Evolutionary conservation across 2,113 vertebrate species (phyloP).

Genomic region (Neolamprologus fasciatus): DNA sequence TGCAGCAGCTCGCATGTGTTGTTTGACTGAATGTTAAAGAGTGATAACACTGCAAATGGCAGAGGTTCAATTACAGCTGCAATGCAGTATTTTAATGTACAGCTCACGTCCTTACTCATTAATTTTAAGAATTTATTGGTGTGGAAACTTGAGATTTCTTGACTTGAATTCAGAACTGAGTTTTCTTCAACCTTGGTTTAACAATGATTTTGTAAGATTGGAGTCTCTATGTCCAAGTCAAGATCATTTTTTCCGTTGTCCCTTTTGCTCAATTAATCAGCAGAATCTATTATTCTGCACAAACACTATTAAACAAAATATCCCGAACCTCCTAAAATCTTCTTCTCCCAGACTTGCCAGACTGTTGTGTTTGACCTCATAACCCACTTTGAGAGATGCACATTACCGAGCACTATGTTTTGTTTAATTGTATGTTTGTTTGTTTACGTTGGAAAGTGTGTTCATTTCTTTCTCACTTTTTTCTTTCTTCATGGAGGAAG

Average conservation of each 20-base stretch:
- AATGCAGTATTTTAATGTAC: constrained; percentile 5
- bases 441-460: neutral
- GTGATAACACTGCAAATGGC: constrained; percentile 32
- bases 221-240: neutral
- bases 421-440: neutral
- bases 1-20: constrained; percentile 22
- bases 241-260: rapidly evolving
- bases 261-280: neutral
- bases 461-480: neutral
- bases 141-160: neutral
- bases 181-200: neutral
- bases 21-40: constrained; percentile 29
- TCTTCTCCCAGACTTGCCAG: neutral
- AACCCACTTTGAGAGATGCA: neutral
- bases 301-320: neutral
- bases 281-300: neutral
- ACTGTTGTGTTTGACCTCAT: neutral
- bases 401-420: neutral
- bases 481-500: neutral
- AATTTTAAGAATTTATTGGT: neutral
- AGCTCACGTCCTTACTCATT: neutral
- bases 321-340: neutral
- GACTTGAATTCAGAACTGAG: neutral
- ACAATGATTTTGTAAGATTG: neutral
- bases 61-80: constrained; percentile 22